Base-by-base conservation (phyloP, 2,113 vertebrate species). In the Marmota monax region DNA sequence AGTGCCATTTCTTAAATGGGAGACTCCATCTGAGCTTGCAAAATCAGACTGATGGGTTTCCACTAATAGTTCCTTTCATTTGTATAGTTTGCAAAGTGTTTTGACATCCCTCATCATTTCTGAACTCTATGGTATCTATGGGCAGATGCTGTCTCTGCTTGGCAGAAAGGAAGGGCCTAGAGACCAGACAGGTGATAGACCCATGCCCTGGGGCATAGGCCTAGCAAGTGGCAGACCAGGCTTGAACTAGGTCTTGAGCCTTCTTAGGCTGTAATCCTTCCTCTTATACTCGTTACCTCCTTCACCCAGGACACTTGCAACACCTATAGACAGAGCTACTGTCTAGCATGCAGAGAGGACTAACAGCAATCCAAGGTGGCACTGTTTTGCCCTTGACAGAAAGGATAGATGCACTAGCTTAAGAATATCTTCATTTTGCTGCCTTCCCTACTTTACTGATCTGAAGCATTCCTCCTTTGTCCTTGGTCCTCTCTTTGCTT, bases 1-100 rank as follows among this genome's bases (percentile, higher is more conserved):
- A 96, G 78, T 95, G 97, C 83, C 80, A 58, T 96, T 96, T 96
- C 90, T 96, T 97, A 97, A 97, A 96, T 78, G 90, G 76, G 86
- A 98, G 94, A 94, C 69, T 78, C 93, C 88, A 95, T 90, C 93
- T 97, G 96, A 97, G 63, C 78, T 87, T 96, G 79, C 96, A 84
- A 93, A 96, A 84, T 69, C 94, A 84, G 67, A 7, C n/a, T 42
- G 73, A 42, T 94, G 88, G 76, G 73, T 92, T 98, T 97, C 97
- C 88, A 48, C 87, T 79, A 86, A 94, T 58, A 92, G 84, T 29
- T 23, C 12, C 42, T 80, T 77, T 39, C 67, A n/a, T 96, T n/a
- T 90, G 65, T 94, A 51, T 10, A 58, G 67, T 94, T 90, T 82
- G 51, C 72, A 74, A 92, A 76, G 34, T 53, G 12, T 80, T 89